These are phyloP conservation scores for Whitmania pigra DNA, from an alignment of 1,140 invertebrate genomes.

Conservation along the genomic window DNA sequence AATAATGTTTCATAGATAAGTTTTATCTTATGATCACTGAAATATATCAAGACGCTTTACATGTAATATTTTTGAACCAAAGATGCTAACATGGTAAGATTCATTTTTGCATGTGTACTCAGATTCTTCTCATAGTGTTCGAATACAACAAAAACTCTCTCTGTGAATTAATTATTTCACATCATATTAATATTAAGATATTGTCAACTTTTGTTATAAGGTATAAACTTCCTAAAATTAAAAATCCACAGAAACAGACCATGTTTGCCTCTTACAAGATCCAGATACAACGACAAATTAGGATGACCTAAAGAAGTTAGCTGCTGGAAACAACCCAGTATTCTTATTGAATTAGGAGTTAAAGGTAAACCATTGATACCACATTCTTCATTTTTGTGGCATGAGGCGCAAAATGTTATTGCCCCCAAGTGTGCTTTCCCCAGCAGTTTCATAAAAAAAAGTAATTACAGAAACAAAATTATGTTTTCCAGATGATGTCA, in stretches of 20 bases:
- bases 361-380: slow-evolving; percentile 86
- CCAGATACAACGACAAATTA: slow-evolving; percentile 73
- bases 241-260: slow-evolving; percentile 49
- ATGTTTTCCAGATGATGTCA: too few species aligned
- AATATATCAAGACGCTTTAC: slow-evolving; percentile 26
- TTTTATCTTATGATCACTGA: slow-evolving; percentile 46
- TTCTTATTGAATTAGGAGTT: slow-evolving; percentile 87
- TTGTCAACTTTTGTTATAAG: neutral
- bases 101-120: slow-evolving; percentile 26
- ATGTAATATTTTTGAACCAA: slow-evolving; percentile 1
- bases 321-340: slow-evolving; percentile 72
- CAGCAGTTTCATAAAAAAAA: slow-evolving; percentile 31
- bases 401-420: slow-evolving; percentile 75
- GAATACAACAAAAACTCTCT: slow-evolving; percentile 73
- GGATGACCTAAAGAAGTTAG: slow-evolving; percentile 66
- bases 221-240: neutral
- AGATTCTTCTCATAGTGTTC: slow-evolving; percentile 65
- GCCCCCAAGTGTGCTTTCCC: slow-evolving; percentile 54
- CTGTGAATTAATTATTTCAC: slow-evolving; percentile 48
- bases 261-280: slow-evolving; percentile 82
- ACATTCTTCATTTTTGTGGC: slow-evolving; percentile 77
- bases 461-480: neutral
- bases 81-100: slow-evolving; percentile 19
- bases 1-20: slow-evolving; percentile 58
- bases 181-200: slow-evolving; percentile 10